These are phyloP conservation scores for Cosmia pyralina DNA, from an alignment of 2,888 invertebrate species.

Conservation along the genomic window DNA sequence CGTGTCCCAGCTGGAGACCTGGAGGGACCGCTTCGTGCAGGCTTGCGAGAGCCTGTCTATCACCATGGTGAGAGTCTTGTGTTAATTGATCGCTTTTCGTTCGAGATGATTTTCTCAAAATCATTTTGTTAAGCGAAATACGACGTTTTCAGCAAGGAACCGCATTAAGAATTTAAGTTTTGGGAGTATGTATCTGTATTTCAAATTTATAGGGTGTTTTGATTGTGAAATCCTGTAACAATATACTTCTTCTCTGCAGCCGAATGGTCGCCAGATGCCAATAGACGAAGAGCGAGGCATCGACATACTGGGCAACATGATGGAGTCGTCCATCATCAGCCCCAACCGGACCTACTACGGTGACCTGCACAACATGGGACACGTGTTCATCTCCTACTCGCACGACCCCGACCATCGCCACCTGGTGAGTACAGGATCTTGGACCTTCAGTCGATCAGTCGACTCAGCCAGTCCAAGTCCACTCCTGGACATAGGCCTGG, in stretches of 20 bases:
- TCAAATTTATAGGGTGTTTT: not conserved
- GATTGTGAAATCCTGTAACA: not conserved
- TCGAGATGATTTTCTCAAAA: not conserved
- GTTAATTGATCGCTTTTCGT: not conserved
- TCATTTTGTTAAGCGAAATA: not conserved
- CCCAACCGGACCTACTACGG: slow-evolving; percentile 93
- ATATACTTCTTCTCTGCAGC: slow-evolving; percentile 77
- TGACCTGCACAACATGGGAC: slow-evolving; percentile 95
- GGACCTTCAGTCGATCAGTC: too few species aligned
- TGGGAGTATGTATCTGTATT: not conserved
- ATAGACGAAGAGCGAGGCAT: slow-evolving; percentile 93
- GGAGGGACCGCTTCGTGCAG: slow-evolving; percentile 93
- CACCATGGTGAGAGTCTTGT: slow-evolving; percentile 81
- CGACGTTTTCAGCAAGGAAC: not conserved
- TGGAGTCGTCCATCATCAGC: slow-evolving; percentile 93
- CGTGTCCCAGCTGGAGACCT: slow-evolving; percentile 93
- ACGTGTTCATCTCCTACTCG: slow-evolving; percentile 93
- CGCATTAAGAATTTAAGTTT: too few species aligned
- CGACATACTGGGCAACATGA: slow-evolving; percentile 94
- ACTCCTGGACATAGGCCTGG: too few species aligned
- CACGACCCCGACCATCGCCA: slow-evolving; percentile 95
- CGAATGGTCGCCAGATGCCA: slow-evolving; percentile 88
- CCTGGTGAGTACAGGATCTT: slow-evolving; percentile 86
- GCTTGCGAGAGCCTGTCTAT: slow-evolving; percentile 92
- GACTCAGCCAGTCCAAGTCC: too few species aligned